These are phyloP conservation scores for Heliconius ismenius DNA, from an alignment of 2,888 invertebrate genomes.

Conservation along the genomic window DNA sequence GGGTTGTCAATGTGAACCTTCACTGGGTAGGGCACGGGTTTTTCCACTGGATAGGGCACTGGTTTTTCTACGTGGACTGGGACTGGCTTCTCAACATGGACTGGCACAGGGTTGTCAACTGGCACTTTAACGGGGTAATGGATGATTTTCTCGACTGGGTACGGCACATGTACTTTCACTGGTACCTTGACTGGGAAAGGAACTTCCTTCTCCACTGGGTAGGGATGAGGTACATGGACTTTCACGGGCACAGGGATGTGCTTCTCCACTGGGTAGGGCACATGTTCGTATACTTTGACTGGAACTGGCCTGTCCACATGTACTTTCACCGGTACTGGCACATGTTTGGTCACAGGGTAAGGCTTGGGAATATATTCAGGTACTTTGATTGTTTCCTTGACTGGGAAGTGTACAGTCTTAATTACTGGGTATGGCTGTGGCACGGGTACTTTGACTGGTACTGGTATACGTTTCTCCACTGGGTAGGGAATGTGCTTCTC, in stretches of 20 bases:
- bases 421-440: slow-evolving; percentile 87
- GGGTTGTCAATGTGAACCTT: slow-evolving; percentile 86
- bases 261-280: slow-evolving; percentile 88
- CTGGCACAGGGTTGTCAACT: slow-evolving; percentile 86
- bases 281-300: slow-evolving; percentile 82
- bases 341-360: slow-evolving; percentile 85
- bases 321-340: slow-evolving; percentile 85
- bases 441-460: slow-evolving; percentile 86
- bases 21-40: slow-evolving; percentile 86
- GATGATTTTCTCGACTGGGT: slow-evolving; percentile 87
- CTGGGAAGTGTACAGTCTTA: slow-evolving; percentile 85
- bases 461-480: slow-evolving; percentile 85
- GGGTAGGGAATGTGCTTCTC: slow-evolving; percentile 86
- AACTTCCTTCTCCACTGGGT: slow-evolving; percentile 87
- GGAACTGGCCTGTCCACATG: slow-evolving; percentile 86
- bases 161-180: slow-evolving; percentile 87
- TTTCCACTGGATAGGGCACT: slow-evolving; percentile 88
- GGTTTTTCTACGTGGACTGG: slow-evolving; percentile 88
- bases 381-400: slow-evolving; percentile 85
- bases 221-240: slow-evolving; percentile 87
- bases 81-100: slow-evolving; percentile 85
- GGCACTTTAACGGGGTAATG: slow-evolving; percentile 87
- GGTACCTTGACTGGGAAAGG: slow-evolving; percentile 85
- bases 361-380: slow-evolving; percentile 86
- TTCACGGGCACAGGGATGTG: slow-evolving; percentile 86